Base-by-base conservation (phyloP, 1,140 invertebrate species). In the Drosophila parvula region DNA sequence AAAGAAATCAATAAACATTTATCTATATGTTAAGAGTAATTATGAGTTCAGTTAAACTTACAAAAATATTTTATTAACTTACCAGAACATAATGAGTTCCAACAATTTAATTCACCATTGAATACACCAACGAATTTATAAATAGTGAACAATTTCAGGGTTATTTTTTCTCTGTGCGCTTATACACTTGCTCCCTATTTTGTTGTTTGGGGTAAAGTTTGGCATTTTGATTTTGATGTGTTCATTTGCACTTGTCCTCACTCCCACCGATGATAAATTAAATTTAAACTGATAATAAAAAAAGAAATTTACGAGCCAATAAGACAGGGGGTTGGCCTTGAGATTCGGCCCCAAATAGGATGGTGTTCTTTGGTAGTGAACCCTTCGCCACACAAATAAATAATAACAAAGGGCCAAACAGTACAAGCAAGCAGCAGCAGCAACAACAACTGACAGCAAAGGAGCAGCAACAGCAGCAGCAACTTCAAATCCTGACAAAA, bases 201-300 rank as follows among this genome's bases (percentile, higher is more conserved):
- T 55, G 12, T 74, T 44, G 41, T 60, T 58, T 51, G 32, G 41
- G 38, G 7, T 30, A 41, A 18, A 65, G 16, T 36, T 67, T 53
- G 71, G 58, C 67, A 77, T 70, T 82, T 82, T 88, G 79, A 86
- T 88, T 86, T 86, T 79, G 79, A 83, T 74, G 73, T 86, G 69
- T 88, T 86, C 74, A 86, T 86, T 88, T 79, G 65, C 74, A 63
- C 67, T 80, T 62, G 65, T 36, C 30, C 58, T 28, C 51, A 48
- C 73, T 43, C 45, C 12, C 70, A 38, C 44, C 32, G 41, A 79
- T 64, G 83, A 86, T 86, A 86, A 86, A 86, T 86, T 86, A 86
- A 88, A 88, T 86, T 86, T 83, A 86, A 86, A 86, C 76, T 86
- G 83, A 83, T 86, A 88, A 88, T 86, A 88, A 86, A 86, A 84